A percentile compares a stretch with the other conserved stretches of the same genome.
These are phyloP conservation scores for Actinopyga echinites DNA, from an alignment of 53 echinoderm and acorn worm species.

Conservation along the genomic window DNA sequence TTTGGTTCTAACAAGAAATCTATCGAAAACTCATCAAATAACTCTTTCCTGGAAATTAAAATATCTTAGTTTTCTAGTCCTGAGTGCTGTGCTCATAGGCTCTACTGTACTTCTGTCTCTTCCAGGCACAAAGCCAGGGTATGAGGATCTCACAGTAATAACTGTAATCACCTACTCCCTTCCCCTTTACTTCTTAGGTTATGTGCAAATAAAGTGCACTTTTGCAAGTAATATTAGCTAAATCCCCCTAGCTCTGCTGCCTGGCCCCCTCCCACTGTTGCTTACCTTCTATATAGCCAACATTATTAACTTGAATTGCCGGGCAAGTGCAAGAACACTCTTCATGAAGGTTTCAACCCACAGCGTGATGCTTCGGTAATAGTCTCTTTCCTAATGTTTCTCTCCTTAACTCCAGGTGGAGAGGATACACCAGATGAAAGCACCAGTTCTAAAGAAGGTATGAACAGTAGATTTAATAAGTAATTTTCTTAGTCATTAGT, in stretches of 20 bases:
- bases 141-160: background rate
- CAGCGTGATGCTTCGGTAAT: constrained; percentile 90
- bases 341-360: constrained; percentile 50
- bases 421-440: constrained; percentile 72
- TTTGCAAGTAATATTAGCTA: too few relatives aligned
- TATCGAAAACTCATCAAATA: too few relatives aligned
- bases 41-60: too few relatives aligned
- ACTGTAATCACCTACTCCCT: too few relatives aligned
- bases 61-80: background rate
- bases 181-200: too few relatives aligned
- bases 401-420: constrained; percentile 90
- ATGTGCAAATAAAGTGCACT: too few relatives aligned
- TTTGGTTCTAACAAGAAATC: too few relatives aligned
- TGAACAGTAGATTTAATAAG: background rate
- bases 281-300: constrained; percentile 21
- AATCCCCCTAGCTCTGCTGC: background rate
- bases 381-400: constrained; percentile 92
- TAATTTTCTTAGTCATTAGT: too few relatives aligned
- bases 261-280: constrained; percentile 35
- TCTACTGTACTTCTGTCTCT: background rate
- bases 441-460: constrained; percentile 65
- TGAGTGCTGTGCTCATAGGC: background rate
- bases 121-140: constrained; percentile 19
- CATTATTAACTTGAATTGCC: constrained; percentile 61
- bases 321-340: constrained; percentile 92